Percentiles rank a stretch among this genome's conserved stretches.
Evolutionary conservation across 1,140 invertebrate genomes (phyloP).

Genomic region (Paraescarpia echinospica): DNA sequence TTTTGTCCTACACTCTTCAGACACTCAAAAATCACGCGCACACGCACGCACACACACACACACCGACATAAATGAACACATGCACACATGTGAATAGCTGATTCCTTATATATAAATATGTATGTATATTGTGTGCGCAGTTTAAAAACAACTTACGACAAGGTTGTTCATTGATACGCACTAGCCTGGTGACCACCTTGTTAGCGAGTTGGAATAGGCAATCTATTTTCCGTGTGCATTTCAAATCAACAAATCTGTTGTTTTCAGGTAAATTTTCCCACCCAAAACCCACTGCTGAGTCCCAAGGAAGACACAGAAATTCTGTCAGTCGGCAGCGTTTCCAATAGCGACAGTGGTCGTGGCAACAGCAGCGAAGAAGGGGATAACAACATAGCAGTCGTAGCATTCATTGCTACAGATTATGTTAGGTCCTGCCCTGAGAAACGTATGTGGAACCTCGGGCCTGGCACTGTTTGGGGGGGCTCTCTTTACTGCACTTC

Average conservation of each 20-base stretch:
- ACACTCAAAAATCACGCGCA: too few species aligned
- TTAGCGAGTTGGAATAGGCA: background rate
- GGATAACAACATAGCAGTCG: background rate
- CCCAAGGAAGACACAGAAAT: background rate
- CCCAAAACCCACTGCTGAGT: background rate
- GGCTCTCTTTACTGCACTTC: background rate
- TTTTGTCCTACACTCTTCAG: too few species aligned
- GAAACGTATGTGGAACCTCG: background rate
- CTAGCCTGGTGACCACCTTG: background rate
- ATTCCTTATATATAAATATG: background rate
- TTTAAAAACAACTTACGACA: background rate
- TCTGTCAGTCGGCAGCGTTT: conserved; percentile 16
- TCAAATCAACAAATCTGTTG: background rate
- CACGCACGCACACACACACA: too few species aligned
- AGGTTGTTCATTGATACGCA: background rate
- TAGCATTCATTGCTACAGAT: background rate
- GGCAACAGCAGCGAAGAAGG: conserved; percentile 15
- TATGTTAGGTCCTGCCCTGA: background rate
- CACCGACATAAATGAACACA: too few species aligned
- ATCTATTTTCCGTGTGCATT: background rate
- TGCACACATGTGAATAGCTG: too few species aligned
- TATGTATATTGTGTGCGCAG: background rate
- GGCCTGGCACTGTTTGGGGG: background rate
- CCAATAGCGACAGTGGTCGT: conserved; percentile 16
- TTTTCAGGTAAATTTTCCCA: conserved; percentile 1